Base-by-base conservation (phyloP, 2,888 invertebrate species). In the Agrochola circellaris region DNA sequence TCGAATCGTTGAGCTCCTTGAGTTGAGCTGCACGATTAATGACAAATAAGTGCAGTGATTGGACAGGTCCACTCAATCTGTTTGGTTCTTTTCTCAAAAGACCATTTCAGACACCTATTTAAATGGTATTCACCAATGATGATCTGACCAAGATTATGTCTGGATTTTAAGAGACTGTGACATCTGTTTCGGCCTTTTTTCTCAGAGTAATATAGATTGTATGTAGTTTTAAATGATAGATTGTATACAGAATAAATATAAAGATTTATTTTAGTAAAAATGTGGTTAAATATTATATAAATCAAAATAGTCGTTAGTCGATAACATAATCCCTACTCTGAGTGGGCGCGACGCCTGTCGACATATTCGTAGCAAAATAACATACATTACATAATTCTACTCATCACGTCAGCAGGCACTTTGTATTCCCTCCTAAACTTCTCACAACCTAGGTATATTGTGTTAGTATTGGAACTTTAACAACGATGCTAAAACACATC, bases 401-500 rank as follows among this genome's bases (percentile, higher is more conserved):
- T 54, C 26, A 77, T 85, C 61, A 81, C 65, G 58, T 77, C 56
- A 20, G 54, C 71, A 83, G 83, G 83, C 83, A 85, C 82, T 85
- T 85, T 8, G n/a, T 56, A 34, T 45, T 64, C 34, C 3, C 26
- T 61, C 48, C 23, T 23, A 15, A 45, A 26, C 65, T 0, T 30
- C n/a, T 80, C 73, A 84, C 83, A 80, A 81, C 81, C 81, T 66
- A 30, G 48, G 17, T 54, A 30, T 48, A 58, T 42, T 60, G 56
- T 20, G 67, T 74, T 75, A 73, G 69, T 62, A 73, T 30, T 67
- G 73, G 30, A 71, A 82, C 45, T 62, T 60, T 74, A 74, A 81
- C 83, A 79, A 74, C 74, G 88, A 87, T 87, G 87, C 87, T 87
- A 87, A 83, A 87, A 87, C 87, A 82, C 87, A 87, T 87, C 87